A percentile compares a stretch with the other conserved stretches of the same genome.
Conservation (phyloP, 1,140 invertebrate species). For the Lordiphosa collinella region DNA sequence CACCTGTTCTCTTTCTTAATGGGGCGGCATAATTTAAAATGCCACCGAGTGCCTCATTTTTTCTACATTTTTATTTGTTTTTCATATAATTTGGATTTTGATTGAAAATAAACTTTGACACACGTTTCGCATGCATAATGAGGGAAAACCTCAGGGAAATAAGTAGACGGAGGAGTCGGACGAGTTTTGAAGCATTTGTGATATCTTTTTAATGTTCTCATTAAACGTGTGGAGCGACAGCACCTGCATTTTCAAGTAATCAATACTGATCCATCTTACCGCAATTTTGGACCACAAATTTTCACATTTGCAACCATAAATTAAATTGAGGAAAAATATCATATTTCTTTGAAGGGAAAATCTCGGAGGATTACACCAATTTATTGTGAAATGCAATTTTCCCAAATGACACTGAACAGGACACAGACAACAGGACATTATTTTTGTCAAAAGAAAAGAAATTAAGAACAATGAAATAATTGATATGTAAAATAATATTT, state of each 20-base stretch:
- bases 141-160: conserved; percentile 17
- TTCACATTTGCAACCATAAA: conserved; percentile 7
- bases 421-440: conserved; percentile 7
- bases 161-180: conserved; percentile 6
- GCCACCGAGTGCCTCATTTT: conserved; percentile 37
- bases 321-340: conserved; percentile 44
- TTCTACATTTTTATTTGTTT: conserved; percentile 62
- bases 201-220: conserved; percentile 67
- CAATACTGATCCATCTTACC: conserved; percentile 3
- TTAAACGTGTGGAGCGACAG: conserved; percentile 43
- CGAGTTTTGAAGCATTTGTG: conserved; percentile 57
- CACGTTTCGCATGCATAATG: conserved; percentile 60
- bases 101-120: conserved; percentile 67
- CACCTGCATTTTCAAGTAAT: conserved; percentile 29
- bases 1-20: background rate
- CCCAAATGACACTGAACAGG: conserved; percentile 31
- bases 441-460: conserved; percentile 8
- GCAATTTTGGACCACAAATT: conserved; percentile 44
- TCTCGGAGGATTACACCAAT: conserved; percentile 18
- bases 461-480: conserved; percentile 61
- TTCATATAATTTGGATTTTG: conserved; percentile 73
- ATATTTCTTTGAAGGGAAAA: conserved; percentile 34
- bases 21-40: conserved; percentile 19
- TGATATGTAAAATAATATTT: conserved; percentile 79
- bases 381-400: conserved; percentile 44